Conservation (phyloP, 2,888 invertebrate genomes). For the Unio pictorum region DNA sequence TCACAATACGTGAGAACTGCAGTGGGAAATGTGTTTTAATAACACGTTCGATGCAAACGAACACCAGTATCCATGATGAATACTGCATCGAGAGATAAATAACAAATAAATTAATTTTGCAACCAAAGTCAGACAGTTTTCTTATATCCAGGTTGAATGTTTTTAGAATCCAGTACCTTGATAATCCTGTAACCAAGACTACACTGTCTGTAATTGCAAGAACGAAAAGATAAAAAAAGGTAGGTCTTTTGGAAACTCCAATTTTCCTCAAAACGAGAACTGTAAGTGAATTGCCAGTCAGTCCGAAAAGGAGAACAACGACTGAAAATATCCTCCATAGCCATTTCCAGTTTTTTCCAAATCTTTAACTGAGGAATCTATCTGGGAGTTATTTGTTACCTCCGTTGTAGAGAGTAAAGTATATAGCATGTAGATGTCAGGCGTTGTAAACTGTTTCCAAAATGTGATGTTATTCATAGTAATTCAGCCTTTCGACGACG, state of each 20-base stretch:
- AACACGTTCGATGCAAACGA: conserved; percentile 37
- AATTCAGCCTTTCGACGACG: no score
- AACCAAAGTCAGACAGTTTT: conserved; percentile 26
- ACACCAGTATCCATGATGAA: conserved; percentile 47
- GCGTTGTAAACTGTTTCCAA: no score
- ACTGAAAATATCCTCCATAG: conserved; percentile 41
- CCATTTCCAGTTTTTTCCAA: conserved; percentile 3
- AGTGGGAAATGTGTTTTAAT: conserved; percentile 36
- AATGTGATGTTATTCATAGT: no score
- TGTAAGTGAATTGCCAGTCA: conserved; percentile 38
- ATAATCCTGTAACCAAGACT: conserved; percentile 33
- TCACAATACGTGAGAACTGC: conserved; percentile 16
- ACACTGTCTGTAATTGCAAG: conserved; percentile 38
- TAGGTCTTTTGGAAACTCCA: conserved; percentile 30
- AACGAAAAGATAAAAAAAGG: conserved; percentile 32
- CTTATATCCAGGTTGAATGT: conserved; percentile 28
- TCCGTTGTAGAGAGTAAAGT: no score
- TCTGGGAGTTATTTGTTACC: no score
- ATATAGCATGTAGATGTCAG: no score
- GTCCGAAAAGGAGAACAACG: conserved; percentile 32
- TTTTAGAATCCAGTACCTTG: conserved; percentile 33
- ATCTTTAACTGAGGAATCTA: no score
- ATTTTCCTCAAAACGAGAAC: conserved; percentile 30
- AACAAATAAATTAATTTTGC: conserved; percentile 39
- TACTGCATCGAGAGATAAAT: conserved; percentile 46